These are phyloP conservation scores for Stratiomys singularior DNA, from an alignment of 2,888 invertebrate genomes.

Conservation along the genomic window DNA sequence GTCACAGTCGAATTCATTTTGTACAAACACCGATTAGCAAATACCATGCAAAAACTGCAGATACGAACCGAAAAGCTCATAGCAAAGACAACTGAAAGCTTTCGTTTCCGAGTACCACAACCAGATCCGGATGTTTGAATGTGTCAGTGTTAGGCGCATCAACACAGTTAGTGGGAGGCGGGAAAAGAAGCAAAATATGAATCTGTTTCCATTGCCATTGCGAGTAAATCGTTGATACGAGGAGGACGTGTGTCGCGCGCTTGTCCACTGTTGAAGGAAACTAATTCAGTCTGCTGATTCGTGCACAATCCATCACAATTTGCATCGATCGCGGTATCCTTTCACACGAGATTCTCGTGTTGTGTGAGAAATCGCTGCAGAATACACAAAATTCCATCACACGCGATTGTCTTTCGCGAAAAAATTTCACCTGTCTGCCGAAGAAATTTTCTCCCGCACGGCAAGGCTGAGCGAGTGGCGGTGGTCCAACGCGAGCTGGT, in stretches of 20 bases:
- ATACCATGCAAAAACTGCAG: no score
- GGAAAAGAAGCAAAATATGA: constrained; percentile 4
- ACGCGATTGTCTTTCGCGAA: constrained; percentile 12
- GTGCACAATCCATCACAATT: background rate
- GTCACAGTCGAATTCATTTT: no score
- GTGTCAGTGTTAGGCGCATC: background rate
- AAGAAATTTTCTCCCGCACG: constrained; percentile 35
- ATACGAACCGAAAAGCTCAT: no score
- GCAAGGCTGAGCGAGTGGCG: background rate
- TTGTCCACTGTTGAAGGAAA: background rate
- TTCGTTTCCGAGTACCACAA: no score
- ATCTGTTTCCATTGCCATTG: background rate
- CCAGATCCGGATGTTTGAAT: background rate
- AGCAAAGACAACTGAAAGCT: no score
- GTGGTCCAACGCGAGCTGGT: background rate
- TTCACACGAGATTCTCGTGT: background rate
- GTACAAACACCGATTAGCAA: no score
- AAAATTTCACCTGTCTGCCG: constrained; percentile 40
- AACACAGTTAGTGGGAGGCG: background rate
- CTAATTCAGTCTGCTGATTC: background rate
- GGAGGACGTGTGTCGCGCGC: constrained; percentile 26
- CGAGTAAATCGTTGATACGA: constrained; percentile 10
- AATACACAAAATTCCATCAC: no score
- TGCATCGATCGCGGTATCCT: background rate
- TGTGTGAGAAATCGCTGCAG: background rate